These are phyloP conservation scores for Etia nguti DNA, from an alignment of 2,113 vertebrate species.

Conservation along the genomic window DNA sequence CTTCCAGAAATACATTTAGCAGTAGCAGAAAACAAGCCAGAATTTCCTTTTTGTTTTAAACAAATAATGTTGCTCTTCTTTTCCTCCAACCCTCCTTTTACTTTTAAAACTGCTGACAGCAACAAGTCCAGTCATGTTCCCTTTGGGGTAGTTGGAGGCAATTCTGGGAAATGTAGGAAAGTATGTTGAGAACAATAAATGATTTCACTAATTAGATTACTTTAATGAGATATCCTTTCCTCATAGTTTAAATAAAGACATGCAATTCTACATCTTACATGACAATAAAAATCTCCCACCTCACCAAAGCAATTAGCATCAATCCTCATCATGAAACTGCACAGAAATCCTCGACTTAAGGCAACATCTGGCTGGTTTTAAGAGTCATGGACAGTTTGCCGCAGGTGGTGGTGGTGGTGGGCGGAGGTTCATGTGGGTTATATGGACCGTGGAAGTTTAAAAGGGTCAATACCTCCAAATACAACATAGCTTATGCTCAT, in stretches of 20 bases:
- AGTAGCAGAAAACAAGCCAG: background rate
- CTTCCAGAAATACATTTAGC: background rate
- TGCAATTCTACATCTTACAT: background rate
- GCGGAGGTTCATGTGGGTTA: constrained; percentile 54
- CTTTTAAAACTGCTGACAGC: background rate
- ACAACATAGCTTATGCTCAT: constrained; percentile 1
- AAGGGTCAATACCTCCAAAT: constrained; percentile 55
- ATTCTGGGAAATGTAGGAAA: constrained; percentile 15
- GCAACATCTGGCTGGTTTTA: constrained; percentile 62
- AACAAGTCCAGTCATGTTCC: constrained; percentile 21
- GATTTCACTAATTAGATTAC: background rate
- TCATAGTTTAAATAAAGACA: background rate
- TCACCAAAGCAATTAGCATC: background rate
- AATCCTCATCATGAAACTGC: background rate
- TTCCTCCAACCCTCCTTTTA: background rate
- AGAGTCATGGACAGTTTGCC: constrained; percentile 60
- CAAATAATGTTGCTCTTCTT: background rate
- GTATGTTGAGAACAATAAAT: background rate
- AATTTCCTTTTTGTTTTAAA: background rate
- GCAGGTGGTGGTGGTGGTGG: constrained; percentile 50
- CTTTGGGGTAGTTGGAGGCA: background rate
- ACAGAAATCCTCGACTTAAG: background rate
- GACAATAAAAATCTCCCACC: background rate
- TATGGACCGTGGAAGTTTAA: constrained; percentile 60
- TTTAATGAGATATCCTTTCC: background rate